Percentiles rank a stretch among this genome's conserved stretches.
These are phyloP conservation scores for Globicephala melas DNA, from an alignment of 2,113 vertebrate species.

Conservation along the genomic window DNA sequence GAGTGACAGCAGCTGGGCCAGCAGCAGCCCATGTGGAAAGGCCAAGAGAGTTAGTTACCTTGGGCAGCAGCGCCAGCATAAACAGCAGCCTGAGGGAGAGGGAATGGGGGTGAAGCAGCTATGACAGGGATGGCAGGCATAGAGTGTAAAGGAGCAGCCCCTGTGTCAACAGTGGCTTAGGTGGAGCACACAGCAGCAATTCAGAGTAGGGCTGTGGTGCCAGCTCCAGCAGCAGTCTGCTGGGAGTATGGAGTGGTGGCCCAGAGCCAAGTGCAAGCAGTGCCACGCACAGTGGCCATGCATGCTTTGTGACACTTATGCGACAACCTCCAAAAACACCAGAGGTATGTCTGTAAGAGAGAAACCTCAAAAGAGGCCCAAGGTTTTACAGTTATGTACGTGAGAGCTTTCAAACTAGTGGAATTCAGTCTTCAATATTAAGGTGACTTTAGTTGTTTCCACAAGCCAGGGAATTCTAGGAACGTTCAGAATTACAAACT, in stretches of 20 bases:
- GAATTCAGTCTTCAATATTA: background rate
- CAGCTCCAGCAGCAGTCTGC: background rate
- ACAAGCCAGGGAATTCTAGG: background rate
- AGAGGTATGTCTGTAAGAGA: background rate
- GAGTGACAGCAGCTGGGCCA: background rate
- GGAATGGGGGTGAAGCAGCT: background rate
- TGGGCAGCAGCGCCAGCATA: background rate
- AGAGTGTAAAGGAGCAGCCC: background rate
- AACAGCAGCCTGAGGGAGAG: background rate
- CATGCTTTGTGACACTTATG: background rate
- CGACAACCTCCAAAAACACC: background rate
- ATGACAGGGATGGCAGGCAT: rapidly evolving
- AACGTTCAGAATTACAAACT: background rate
- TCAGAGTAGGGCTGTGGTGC: background rate
- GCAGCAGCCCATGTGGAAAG: background rate
- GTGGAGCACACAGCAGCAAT: background rate
- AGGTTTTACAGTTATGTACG: background rate
- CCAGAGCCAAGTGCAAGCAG: background rate
- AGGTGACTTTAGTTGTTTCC: background rate
- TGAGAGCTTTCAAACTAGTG: background rate
- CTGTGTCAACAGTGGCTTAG: background rate
- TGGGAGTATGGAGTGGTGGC: background rate
- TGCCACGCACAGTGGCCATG: background rate
- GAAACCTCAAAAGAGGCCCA: background rate
- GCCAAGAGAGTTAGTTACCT: background rate